phyloP scores from a whole-genome alignment of 1,140 invertebrate genomes.

The Drosophila malerkotliana region DNA sequence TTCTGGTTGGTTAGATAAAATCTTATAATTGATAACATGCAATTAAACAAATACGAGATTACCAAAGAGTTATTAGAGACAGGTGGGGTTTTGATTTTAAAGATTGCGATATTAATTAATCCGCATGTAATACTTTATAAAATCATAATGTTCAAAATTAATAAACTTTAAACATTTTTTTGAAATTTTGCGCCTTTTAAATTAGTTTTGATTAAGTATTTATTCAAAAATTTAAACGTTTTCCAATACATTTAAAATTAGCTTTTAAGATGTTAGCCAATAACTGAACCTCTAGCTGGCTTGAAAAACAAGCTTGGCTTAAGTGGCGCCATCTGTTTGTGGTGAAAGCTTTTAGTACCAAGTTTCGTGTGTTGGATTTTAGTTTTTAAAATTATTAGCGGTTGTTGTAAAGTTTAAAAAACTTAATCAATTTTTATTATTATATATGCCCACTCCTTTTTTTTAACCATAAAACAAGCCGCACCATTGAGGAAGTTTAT shows the following conservation, averaged over 20 bases:
- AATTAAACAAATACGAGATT: constrained; percentile 8
- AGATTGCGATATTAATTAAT: not conserved
- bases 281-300: not conserved
- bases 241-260: not conserved
- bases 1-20: not conserved
- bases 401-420: no score
- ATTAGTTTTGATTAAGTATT: not conserved
- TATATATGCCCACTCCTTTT: no score
- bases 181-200: not conserved
- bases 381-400: not conserved
- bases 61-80: not conserved
- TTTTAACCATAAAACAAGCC: not conserved
- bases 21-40: constrained; percentile 6
- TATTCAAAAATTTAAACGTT: not conserved
- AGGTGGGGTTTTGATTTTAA: not conserved
- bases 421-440: no score
- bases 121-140: no score
- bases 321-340: not conserved
- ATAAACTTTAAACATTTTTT: not conserved
- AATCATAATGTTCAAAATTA: not conserved
- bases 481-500: not conserved
- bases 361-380: not conserved
- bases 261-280: not conserved
- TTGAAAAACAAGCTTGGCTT: not conserved
- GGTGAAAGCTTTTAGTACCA: no score